A percentile compares a stretch with the other conserved stretches of the same genome.
Conservation (phyloP, 2,797 vertebrate species). For the Danio tinwini region DNA sequence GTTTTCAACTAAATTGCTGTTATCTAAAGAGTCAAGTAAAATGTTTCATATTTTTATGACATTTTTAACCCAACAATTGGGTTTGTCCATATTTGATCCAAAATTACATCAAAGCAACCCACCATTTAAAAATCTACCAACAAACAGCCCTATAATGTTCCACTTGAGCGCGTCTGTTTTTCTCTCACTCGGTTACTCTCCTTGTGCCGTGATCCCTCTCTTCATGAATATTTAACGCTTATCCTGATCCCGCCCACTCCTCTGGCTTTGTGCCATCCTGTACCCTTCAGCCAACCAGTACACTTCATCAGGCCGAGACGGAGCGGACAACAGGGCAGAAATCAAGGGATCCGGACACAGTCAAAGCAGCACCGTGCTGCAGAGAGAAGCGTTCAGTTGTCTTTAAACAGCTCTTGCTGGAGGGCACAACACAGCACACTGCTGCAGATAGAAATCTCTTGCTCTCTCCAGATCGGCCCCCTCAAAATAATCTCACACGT, state of each 20-base stretch:
- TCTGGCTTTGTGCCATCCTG: constrained; percentile 54
- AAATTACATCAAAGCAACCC: too few species aligned
- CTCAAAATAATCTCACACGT: constrained; percentile 17
- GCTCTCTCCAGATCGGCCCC: constrained; percentile 33
- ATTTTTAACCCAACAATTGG: too few species aligned
- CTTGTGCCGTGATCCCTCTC: constrained; percentile 24
- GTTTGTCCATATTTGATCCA: too few species aligned
- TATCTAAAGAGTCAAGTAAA: too few species aligned
- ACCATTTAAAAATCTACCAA: background rate
- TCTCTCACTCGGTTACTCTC: constrained; percentile 28
- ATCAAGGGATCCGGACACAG: background rate
- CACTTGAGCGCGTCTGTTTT: constrained; percentile 28
- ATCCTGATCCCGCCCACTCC: constrained; percentile 45
- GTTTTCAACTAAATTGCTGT: too few species aligned
- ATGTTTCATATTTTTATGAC: too few species aligned
- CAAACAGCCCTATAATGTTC: constrained; percentile 46
- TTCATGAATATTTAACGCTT: constrained; percentile 57
- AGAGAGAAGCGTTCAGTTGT: constrained; percentile 9
- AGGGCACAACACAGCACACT: constrained; percentile 44
- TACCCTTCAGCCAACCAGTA: constrained; percentile 35
- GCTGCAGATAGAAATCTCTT: constrained; percentile 47
- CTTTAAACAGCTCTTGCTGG: constrained; percentile 45
- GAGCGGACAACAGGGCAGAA: background rate
- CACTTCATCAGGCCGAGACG: constrained; percentile 17
- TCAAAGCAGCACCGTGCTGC: constrained; percentile 14